Percentiles rank a stretch among this genome's conserved stretches.
Conservation (phyloP, 2,113 vertebrate genomes). For the Toxotes jaculatrix region DNA sequence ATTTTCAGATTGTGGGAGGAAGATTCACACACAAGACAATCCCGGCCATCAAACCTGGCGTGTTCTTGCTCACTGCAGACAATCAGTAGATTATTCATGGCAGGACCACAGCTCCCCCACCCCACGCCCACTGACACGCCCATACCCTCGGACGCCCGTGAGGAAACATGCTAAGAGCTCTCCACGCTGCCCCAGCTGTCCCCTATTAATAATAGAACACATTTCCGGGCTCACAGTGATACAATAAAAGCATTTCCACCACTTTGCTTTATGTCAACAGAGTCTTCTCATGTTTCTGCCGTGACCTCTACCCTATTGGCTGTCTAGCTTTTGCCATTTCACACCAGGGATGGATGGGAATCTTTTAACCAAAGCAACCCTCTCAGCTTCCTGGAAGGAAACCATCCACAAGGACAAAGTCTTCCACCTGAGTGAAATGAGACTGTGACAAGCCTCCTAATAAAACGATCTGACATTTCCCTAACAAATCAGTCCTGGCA, state of each 20-base stretch:
- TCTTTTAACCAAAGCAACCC: not conserved
- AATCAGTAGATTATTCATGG: conserved; percentile 31
- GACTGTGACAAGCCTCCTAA: not conserved
- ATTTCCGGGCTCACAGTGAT: conserved; percentile 36
- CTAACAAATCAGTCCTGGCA: not conserved
- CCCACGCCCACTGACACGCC: conserved; percentile 18
- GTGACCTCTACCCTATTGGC: not conserved
- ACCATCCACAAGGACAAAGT: conserved; percentile 10
- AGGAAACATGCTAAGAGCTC: conserved; percentile 52
- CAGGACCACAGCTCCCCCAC: not conserved
- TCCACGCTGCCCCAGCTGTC: conserved; percentile 55
- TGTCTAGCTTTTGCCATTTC: conserved; percentile 4
- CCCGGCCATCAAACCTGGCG: not conserved
- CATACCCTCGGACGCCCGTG: conserved; percentile 18
- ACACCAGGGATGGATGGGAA: not conserved
- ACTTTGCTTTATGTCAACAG: conserved; percentile 35
- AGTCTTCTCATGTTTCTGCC: conserved; percentile 33
- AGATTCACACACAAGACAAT: not conserved
- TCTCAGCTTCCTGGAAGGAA: not conserved
- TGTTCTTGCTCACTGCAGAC: conserved; percentile 11
- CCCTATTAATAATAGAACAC: conserved; percentile 74
- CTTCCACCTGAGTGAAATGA: conserved; percentile 1
- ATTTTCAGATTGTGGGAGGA: not conserved
- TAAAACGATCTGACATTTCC: not conserved
- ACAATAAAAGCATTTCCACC: conserved; percentile 61